Percentiles rank a stretch among this genome's conserved stretches.
Conservation (phyloP, 1,140 invertebrate genomes). For the Acromyrmex heyeri region DNA sequence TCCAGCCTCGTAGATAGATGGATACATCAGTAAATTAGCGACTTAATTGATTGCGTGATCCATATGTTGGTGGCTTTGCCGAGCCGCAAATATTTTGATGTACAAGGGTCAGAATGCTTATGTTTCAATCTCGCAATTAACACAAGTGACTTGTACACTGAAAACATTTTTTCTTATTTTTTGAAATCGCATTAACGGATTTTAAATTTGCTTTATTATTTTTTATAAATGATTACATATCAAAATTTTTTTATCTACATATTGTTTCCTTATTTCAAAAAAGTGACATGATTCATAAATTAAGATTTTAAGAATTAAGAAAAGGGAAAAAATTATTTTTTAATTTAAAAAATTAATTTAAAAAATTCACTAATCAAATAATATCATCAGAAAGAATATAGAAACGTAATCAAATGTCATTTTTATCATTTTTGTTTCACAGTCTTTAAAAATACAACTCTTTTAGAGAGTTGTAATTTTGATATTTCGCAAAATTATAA, state of each 20-base stretch:
- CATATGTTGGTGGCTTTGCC: not conserved
- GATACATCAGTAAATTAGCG: slow-evolving; percentile 3
- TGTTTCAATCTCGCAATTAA: not conserved
- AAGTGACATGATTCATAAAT: too few species aligned
- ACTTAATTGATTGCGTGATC: slow-evolving; percentile 58
- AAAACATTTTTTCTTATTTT: not conserved
- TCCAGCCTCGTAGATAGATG: not conserved
- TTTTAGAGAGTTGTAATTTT: too few species aligned
- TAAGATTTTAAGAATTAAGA: too few species aligned
- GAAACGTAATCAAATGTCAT: too few species aligned
- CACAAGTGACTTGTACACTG: not conserved
- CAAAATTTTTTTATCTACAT: not conserved
- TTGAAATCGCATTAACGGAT: not conserved
- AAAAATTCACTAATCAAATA: too few species aligned
- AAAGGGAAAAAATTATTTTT: too few species aligned
- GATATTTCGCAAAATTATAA: too few species aligned
- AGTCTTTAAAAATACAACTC: too few species aligned
- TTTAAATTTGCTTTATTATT: not conserved
- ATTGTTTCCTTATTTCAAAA: not conserved
- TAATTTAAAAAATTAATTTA: too few species aligned
- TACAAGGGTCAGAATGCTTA: not conserved
- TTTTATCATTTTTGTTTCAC: too few species aligned
- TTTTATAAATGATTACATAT: not conserved
- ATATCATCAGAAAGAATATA: too few species aligned
- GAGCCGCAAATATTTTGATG: slow-evolving; percentile 21